Evolutionary conservation across 1,140 invertebrate genomes (phyloP).

Genomic region (Thaumatotibia leucotreta): DNA sequence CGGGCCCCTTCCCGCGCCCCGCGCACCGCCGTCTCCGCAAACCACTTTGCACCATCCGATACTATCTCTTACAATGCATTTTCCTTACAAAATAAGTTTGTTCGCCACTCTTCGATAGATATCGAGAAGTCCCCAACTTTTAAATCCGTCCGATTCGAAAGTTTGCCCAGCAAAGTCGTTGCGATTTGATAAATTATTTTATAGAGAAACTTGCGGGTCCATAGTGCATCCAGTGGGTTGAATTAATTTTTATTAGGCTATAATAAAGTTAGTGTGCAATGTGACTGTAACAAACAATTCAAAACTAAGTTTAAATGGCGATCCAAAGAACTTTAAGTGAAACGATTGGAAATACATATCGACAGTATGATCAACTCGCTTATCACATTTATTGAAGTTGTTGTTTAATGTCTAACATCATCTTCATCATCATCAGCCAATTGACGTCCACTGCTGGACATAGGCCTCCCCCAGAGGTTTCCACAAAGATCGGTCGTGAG

Average conservation of each 20-base stretch:
- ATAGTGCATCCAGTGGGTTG: not conserved
- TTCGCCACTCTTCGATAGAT: slow-evolving; percentile 9
- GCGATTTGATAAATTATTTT: slow-evolving; percentile 30
- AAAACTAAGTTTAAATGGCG: not conserved
- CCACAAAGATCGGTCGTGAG: too few relatives aligned
- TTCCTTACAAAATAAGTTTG: slow-evolving; percentile 24
- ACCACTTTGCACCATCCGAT: slow-evolving; percentile 44
- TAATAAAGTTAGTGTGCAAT: not conserved
- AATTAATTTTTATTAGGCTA: slow-evolving; percentile 11
- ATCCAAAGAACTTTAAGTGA: not conserved
- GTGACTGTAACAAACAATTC: not conserved
- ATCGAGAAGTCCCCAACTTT: slow-evolving; percentile 34
- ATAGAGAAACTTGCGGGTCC: slow-evolving; percentile 3
- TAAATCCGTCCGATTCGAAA: slow-evolving; percentile 44
- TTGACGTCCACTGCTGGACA: too few relatives aligned
- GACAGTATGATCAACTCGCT: not conserved
- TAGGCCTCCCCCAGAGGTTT: too few relatives aligned
- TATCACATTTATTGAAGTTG: too few relatives aligned
- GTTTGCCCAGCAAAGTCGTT: slow-evolving; percentile 39
- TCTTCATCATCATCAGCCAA: too few relatives aligned
- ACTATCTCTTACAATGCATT: slow-evolving; percentile 45
- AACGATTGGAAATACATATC: not conserved
- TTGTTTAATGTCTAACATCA: too few relatives aligned
- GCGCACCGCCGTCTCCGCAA: slow-evolving; percentile 19
- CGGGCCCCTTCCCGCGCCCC: slow-evolving; percentile 13